Evolutionary conservation across 2,888 invertebrate species (phyloP).

Genomic region (Epirrita christyi): DNA sequence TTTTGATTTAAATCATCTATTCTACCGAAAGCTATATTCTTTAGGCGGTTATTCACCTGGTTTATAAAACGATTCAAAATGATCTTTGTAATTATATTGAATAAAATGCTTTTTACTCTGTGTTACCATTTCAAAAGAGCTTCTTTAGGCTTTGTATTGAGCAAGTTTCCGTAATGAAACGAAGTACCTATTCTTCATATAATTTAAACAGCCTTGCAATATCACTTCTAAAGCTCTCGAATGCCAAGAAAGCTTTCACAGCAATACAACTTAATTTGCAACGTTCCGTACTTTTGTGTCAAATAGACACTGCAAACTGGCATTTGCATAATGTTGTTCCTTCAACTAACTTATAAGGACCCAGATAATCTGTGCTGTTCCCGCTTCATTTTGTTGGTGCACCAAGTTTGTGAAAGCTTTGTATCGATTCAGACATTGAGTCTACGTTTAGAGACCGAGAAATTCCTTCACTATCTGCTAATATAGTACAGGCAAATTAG

Average conservation of each 20-base stretch:
- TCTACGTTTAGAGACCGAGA: neutral
- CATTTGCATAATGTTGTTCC: constrained; percentile 5
- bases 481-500: neutral
- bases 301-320: neutral
- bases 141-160: too few species aligned
- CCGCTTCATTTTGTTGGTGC: neutral
- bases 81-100: too few species aligned
- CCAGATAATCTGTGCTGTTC: neutral
- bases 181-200: too few species aligned
- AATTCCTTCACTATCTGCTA: constrained; percentile 1
- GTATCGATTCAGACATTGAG: constrained; percentile 2
- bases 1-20: too few species aligned
- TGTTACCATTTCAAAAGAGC: too few species aligned
- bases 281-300: neutral
- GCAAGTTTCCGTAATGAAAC: too few species aligned
- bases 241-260: neutral
- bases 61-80: too few species aligned
- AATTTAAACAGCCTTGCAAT: too few species aligned
- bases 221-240: neutral
- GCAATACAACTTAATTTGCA: neutral
- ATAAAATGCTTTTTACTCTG: too few species aligned
- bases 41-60: too few species aligned
- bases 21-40: too few species aligned
- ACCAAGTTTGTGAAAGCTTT: constrained; percentile 2
- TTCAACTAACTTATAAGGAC: neutral